Evolutionary conservation across 2,797 vertebrate genomes (phyloP).

Genomic region (Parotocinclus haroldoi): DNA sequence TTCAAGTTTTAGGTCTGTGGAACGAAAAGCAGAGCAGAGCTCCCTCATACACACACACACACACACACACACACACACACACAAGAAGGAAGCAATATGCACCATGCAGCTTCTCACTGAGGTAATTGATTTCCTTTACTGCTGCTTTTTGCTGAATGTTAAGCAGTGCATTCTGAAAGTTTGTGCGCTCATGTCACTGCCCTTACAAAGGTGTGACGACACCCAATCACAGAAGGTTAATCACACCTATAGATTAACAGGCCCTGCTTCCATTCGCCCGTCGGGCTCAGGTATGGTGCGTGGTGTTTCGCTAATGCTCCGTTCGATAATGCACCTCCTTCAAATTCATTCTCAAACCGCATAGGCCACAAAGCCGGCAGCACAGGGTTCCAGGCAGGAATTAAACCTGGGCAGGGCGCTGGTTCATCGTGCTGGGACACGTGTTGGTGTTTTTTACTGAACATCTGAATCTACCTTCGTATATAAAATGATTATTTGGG

Average conservation of each 20-base stretch:
- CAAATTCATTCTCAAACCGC: neutral
- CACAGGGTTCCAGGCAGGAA: no score
- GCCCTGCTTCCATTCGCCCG: constrained; percentile 37
- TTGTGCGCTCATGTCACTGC: constrained; percentile 33
- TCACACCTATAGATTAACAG: constrained; percentile 53
- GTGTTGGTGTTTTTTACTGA: no score
- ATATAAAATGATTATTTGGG: no score
- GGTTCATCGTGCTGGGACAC: no score
- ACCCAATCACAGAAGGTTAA: constrained; percentile 51
- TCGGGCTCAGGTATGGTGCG: constrained; percentile 22
- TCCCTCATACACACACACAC: no score
- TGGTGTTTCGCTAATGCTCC: neutral
- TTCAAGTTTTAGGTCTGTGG: no score
- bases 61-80: no score
- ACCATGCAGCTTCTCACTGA: constrained; percentile 44
- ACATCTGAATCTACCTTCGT: no score
- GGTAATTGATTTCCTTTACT: constrained; percentile 56
- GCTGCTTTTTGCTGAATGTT: constrained; percentile 46
- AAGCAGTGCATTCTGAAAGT: constrained; percentile 38
- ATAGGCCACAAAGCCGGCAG: no score
- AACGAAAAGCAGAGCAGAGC: no score
- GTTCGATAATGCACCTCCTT: neutral
- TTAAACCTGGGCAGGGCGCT: no score
- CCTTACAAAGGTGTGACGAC: constrained; percentile 32
- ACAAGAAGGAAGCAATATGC: neutral